These are phyloP conservation scores for Streptopelia turtur DNA, from an alignment of 2,797 vertebrate genomes.

Conservation along the genomic window DNA sequence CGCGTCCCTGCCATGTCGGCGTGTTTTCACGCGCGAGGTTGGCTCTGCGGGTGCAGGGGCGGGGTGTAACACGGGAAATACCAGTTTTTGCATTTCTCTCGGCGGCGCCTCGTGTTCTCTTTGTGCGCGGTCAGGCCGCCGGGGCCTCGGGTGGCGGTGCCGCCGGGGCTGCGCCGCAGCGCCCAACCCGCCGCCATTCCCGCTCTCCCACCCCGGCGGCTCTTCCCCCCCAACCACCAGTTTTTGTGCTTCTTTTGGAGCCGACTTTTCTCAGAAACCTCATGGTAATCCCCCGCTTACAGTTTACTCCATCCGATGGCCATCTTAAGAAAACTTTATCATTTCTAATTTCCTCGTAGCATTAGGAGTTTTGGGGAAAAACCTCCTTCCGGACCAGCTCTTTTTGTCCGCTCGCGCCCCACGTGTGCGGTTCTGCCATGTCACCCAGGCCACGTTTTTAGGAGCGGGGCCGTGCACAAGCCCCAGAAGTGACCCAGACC, in stretches of 20 bases:
- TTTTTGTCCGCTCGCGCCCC: not conserved
- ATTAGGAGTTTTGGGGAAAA: not conserved
- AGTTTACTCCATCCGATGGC: fast-evolving
- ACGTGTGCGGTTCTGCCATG: fast-evolving
- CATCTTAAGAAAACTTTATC: fast-evolving
- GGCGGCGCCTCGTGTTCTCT: not conserved
- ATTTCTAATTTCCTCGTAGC: fast-evolving
- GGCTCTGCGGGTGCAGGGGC: not conserved
- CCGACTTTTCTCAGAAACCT: not conserved
- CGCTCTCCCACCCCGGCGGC: not conserved
- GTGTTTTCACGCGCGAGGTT: fast-evolving
- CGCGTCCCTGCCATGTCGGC: fast-evolving
- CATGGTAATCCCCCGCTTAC: not conserved
- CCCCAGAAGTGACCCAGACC: not conserved
- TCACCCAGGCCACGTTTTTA: not conserved
- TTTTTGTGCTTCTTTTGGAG: not conserved
- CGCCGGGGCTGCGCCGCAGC: not conserved
- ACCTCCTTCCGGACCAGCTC: fast-evolving
- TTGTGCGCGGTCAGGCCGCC: not conserved
- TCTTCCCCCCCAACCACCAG: fast-evolving
- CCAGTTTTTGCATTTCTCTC: not conserved
- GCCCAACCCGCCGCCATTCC: not conserved
- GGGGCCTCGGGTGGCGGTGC: not conserved
- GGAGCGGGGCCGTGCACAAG: fast-evolving
- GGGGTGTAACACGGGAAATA: not conserved